Percentiles rank a stretch among this genome's conserved stretches.
phyloP scores from a whole-genome alignment of 1,140 invertebrate species.

The Aphaenogaster ashmeadi region DNA sequence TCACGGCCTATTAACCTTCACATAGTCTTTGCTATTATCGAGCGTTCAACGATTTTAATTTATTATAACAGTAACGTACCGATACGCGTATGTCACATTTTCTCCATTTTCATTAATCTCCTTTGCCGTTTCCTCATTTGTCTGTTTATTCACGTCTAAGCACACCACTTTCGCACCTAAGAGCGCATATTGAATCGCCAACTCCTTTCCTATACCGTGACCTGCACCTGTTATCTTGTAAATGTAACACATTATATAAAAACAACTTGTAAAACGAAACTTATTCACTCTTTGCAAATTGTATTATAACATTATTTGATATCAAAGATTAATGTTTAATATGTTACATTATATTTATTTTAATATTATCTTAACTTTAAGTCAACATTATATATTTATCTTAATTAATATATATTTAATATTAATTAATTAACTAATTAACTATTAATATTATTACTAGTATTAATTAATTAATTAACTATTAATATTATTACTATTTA shows the following conservation, averaged over 20 bases:
- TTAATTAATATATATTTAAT: too few relatives aligned
- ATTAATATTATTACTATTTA: too few relatives aligned
- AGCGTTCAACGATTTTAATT: too few relatives aligned
- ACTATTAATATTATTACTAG: too few relatives aligned
- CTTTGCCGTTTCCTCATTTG: conserved; percentile 89
- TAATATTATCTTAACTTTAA: neutral
- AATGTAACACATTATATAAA: conserved; percentile 28
- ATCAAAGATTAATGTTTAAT: neutral
- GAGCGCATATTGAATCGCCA: conserved; percentile 93
- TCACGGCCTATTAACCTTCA: too few relatives aligned
- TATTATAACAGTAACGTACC: conserved; percentile 80
- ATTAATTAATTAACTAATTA: too few relatives aligned
- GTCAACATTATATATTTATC: too few relatives aligned
- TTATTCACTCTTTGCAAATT: neutral
- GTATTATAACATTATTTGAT: neutral
- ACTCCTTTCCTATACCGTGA: conserved; percentile 96
- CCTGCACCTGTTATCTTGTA: conserved; percentile 95
- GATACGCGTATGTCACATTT: conserved; percentile 86
- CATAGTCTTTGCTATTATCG: too few relatives aligned
- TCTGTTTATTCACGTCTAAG: conserved; percentile 94
- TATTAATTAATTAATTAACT: too few relatives aligned
- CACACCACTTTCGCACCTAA: conserved; percentile 94
- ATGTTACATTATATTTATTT: neutral
- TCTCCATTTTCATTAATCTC: conserved; percentile 87
- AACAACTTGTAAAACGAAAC: neutral